Evolutionary conservation across 2,888 invertebrate species (phyloP).

Genomic region (Hyposoter didymator): DNA sequence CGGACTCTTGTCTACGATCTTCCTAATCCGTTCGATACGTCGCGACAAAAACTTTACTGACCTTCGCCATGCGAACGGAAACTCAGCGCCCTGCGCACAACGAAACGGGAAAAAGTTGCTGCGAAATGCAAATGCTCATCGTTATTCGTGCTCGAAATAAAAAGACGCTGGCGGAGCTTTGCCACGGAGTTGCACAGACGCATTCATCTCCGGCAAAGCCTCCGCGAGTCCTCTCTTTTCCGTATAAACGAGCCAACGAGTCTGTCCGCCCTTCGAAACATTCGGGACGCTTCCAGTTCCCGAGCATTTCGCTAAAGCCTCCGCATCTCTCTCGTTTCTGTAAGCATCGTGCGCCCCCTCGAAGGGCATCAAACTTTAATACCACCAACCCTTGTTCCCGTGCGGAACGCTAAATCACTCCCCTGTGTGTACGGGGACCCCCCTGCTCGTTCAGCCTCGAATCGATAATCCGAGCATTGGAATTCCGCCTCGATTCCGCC

Average conservation of each 20-base stretch:
- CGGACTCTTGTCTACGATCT: not conserved
- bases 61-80: not conserved
- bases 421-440: constrained; percentile 43
- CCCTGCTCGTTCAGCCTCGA: constrained; percentile 31
- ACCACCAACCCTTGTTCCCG: constrained; percentile 54
- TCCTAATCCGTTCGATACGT: not conserved
- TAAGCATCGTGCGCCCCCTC: constrained; percentile 20
- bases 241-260: constrained; percentile 18
- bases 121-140: not conserved
- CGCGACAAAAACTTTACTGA: not conserved
- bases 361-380: constrained; percentile 68
- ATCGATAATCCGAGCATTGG: constrained; percentile 64
- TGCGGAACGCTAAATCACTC: constrained; percentile 65
- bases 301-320: constrained; percentile 36
- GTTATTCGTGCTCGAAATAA: not conserved
- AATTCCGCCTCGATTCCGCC: constrained; percentile 44
- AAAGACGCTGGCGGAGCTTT: not conserved
- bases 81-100: not conserved
- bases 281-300: constrained; percentile 26
- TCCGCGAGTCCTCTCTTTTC: constrained; percentile 28
- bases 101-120: not conserved
- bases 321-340: constrained; percentile 2
- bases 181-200: constrained; percentile 48
- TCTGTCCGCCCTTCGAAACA: constrained; percentile 46
- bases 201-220: constrained; percentile 63